phyloP scores from a whole-genome alignment of 2,113 vertebrate species.

The Hemiscyllium ocellatum region DNA sequence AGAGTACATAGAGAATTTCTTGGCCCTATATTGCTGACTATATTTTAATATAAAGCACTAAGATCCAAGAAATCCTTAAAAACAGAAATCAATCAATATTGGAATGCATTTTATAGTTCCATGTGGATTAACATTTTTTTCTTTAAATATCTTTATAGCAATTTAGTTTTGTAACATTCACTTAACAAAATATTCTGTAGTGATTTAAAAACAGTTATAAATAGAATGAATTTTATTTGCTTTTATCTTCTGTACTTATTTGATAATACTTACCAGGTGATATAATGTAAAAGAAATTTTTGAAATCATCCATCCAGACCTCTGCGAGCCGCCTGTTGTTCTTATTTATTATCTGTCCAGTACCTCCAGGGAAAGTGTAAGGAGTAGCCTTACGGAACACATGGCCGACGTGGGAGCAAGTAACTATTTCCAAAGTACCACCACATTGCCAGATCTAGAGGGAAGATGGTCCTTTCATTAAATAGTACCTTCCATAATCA shows the following conservation, averaged over 20 bases:
- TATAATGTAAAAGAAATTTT: conserved; percentile 99
- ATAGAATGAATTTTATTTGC: background rate
- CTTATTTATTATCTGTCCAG: conserved; percentile 98
- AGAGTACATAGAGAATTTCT: background rate
- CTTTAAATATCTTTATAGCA: background rate
- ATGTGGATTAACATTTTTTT: background rate
- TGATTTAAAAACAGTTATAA: background rate
- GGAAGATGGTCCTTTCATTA: background rate
- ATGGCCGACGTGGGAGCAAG: conserved; percentile 94
- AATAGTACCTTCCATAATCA: background rate
- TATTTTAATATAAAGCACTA: background rate
- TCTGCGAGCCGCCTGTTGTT: conserved; percentile 95
- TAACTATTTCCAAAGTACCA: conserved; percentile 94
- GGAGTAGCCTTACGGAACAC: conserved; percentile 98
- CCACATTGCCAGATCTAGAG: conserved; percentile 97
- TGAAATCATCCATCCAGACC: conserved; percentile 99
- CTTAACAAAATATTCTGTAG: background rate
- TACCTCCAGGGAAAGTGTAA: conserved; percentile 95
- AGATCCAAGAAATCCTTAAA: background rate
- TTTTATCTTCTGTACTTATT: conserved; percentile 39
- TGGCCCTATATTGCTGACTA: background rate
- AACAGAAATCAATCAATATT: background rate
- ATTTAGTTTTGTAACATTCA: background rate
- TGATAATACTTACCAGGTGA: conserved; percentile 76
- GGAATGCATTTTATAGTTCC: background rate